These are phyloP conservation scores for Hippasteria phrygiana DNA, from an alignment of 53 echinoderm and acorn worm genomes.

Conservation along the genomic window DNA sequence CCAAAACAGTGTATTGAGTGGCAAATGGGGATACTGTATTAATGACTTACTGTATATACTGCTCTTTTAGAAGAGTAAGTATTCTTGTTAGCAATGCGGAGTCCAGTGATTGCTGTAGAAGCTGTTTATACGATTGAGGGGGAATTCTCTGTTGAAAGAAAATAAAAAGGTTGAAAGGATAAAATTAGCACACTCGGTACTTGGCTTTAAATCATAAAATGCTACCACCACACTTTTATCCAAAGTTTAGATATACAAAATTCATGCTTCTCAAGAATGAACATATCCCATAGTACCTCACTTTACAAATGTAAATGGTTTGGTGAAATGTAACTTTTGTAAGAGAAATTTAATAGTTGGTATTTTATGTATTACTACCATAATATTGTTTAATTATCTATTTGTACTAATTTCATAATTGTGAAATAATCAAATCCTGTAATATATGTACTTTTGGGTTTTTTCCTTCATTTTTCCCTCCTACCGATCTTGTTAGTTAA, in stretches of 20 bases:
- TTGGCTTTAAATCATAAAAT: too few species aligned
- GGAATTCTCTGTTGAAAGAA: constrained; percentile 80
- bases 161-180: not conserved
- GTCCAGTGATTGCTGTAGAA: constrained; percentile 91
- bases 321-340: not conserved
- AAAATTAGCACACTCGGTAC: too few species aligned
- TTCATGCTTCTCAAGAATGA: not conserved
- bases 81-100: constrained; percentile 82
- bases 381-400: too few species aligned
- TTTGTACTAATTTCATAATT: too few species aligned
- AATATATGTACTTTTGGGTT: too few species aligned
- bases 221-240: not conserved
- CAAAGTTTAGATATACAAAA: not conserved
- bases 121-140: constrained; percentile 72
- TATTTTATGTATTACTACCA: not conserved
- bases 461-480: too few species aligned
- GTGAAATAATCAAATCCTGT: too few species aligned
- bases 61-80: constrained; percentile 69
- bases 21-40: not conserved
- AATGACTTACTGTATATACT: constrained; percentile 83
- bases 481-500: too few species aligned
- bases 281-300: not conserved
- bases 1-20: too few species aligned
- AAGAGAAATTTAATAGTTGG: not conserved
- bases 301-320: not conserved